Conservation (phyloP, 2,797 vertebrate genomes). For the Artibeus jamaicensis region DNA sequence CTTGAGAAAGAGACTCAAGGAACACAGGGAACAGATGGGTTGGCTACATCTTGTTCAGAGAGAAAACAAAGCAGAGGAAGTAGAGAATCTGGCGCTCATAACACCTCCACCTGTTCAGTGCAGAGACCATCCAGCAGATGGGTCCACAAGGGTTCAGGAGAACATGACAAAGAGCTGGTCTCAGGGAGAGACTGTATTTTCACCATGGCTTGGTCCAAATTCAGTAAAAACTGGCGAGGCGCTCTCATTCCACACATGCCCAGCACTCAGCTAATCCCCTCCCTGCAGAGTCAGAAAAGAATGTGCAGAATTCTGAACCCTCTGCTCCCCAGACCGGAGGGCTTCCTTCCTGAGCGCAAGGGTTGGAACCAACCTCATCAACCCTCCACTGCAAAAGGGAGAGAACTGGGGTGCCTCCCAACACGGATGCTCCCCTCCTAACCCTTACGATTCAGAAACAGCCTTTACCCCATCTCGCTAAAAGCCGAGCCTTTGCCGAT, state of each 20-base stretch:
- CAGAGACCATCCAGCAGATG: not conserved
- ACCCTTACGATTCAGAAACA: not conserved
- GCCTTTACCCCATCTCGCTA: not conserved
- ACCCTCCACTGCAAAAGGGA: not conserved
- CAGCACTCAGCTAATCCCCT: conserved; percentile 66
- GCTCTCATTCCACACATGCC: conserved; percentile 72
- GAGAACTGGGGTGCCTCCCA: not conserved
- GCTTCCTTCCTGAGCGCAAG: conserved; percentile 2
- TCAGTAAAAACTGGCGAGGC: conserved; percentile 74
- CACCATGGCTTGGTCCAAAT: conserved; percentile 66
- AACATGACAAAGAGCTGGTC: conserved; percentile 31
- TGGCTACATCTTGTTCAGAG: not conserved
- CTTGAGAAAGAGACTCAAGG: not conserved
- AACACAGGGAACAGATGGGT: not conserved
- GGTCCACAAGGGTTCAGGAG: not conserved
- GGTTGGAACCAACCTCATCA: conserved; percentile 26
- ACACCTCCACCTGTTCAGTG: not conserved
- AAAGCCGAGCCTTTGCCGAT: conserved; percentile 18
- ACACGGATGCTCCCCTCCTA: not conserved
- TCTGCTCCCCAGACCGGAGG: not conserved
- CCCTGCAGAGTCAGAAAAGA: conserved; percentile 64
- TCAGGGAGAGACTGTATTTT: conserved; percentile 43
- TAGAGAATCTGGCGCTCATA: not conserved
- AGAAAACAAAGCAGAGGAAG: conserved; percentile 28
- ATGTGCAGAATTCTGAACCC: conserved; percentile 62